phyloP scores from a whole-genome alignment of 1,140 invertebrate genomes.

The Tetramorium simillimum region DNA sequence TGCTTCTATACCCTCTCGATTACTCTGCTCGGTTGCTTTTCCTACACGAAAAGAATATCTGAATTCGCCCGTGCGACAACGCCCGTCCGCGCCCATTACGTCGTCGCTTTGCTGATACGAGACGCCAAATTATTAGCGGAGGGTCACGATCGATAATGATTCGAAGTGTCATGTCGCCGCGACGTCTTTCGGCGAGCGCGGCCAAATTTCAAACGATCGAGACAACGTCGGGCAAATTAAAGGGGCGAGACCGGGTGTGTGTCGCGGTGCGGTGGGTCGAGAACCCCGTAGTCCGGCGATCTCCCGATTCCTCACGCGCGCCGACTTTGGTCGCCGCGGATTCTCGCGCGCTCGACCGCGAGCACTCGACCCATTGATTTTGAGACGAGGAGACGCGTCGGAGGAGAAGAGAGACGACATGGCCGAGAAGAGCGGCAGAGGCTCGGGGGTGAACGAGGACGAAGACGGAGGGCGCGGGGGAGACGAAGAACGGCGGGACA shows the following conservation, averaged over 20 bases:
- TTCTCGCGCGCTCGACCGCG: conserved; percentile 38
- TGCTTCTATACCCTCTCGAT: background rate
- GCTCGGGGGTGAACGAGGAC: background rate
- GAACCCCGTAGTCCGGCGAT: background rate
- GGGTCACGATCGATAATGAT: conserved; percentile 15
- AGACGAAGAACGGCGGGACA: conserved; percentile 61
- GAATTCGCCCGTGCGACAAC: background rate
- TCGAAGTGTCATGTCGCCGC: background rate
- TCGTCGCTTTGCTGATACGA: background rate
- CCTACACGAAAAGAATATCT: background rate
- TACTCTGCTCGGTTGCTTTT: background rate
- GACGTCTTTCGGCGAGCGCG: background rate
- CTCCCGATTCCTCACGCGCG: background rate
- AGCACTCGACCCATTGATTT: conserved; percentile 53
- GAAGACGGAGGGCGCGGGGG: background rate
- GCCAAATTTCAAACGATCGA: background rate
- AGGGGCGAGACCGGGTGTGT: background rate
- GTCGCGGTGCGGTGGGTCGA: background rate
- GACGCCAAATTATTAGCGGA: background rate
- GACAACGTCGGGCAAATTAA: conserved; percentile 13
- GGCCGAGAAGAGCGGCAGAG: background rate
- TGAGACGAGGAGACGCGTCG: conserved; percentile 21
- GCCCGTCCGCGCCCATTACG: background rate
- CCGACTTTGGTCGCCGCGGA: background rate
- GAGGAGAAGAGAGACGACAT: background rate